phyloP scores from a whole-genome alignment of 2,888 invertebrate species.

The Oasisia sp. region DNA sequence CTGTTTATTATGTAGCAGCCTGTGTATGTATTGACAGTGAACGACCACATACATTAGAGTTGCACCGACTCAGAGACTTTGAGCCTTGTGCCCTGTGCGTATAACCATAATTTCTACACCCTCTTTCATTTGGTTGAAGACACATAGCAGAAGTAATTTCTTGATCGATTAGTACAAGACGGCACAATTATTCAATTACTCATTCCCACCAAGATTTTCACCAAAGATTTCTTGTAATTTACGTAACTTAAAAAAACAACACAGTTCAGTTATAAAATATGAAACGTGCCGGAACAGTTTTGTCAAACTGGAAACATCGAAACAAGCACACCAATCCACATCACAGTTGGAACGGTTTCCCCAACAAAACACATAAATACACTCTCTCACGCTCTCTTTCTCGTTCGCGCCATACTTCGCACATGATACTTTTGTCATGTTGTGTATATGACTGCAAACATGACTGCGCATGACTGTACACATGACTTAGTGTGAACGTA shows the following conservation, averaged over 20 bases:
- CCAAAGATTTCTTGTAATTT: not conserved
- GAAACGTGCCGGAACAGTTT: not conserved
- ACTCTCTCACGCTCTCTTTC: not conserved
- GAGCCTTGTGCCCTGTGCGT: not conserved
- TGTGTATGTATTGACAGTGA: not conserved
- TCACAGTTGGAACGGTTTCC: not conserved
- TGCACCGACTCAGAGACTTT: not conserved
- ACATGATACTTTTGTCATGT: not conserved
- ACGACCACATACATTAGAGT: not conserved
- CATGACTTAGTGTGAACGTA: not conserved
- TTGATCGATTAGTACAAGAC: not conserved
- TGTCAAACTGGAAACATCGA: not conserved
- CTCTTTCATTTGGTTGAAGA: not conserved
- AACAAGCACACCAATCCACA: not conserved
- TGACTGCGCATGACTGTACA: too few relatives aligned
- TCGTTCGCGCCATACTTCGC: too few relatives aligned
- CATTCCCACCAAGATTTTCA: not conserved
- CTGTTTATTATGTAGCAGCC: not conserved
- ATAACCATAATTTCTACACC: not conserved
- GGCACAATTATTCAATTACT: not conserved
- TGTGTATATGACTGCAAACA: not conserved
- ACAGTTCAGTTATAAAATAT: not conserved
- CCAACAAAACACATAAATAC: not conserved
- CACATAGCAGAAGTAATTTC: not conserved
- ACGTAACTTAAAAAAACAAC: not conserved